Base-by-base conservation (phyloP, 2,888 invertebrate species). In the Brachylomia viminalis region DNA sequence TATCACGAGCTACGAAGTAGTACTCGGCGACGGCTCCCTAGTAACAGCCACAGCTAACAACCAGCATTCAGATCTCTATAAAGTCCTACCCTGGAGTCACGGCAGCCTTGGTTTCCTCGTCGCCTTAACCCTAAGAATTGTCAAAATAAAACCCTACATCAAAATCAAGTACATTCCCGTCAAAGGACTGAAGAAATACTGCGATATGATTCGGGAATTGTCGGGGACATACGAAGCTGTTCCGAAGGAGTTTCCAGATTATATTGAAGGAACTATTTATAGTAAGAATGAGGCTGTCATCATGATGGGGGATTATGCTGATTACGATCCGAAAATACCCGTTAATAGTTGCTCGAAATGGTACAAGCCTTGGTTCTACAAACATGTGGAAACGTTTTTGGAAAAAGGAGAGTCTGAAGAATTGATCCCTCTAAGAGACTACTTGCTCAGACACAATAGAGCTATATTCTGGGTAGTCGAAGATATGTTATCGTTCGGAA, bases 361-460 rank as follows among this genome's bases (percentile, higher is more conserved):
- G 97, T 97, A 97, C 91, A 98, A 98, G 86, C 97, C 98, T 0
- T 98, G 98, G 98, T 98, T 97, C 90, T 98, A 98, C 86, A 97
- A 97, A 85, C 97, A 98, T 84, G 97, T 97, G 0, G 97, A 98
- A 87, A 92, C 93, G 0, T 97, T 97, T 87, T 90, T 97, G 10
- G 77, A 87, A 1, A 97, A 95, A 76, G 97, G 97, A 6, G 95
- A 96, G 86, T 93, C 95, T 15, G 97, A 97, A 23, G 97, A 97
- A 87, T 94, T 97, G 77, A 97, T 98, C 72, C 98, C 98, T 0
- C 85, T 98, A 33, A 92, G 97, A 79, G 97, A 98, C 81, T 98
- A 98, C 88, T 92, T 98, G 27, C 89, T 98, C 0, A 93, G 98
- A 42, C 98, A 98, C 89, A 97, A 97, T 88, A 93, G 98, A 86